Evolutionary conservation across 2,113 vertebrate genomes (phyloP).

Genomic region (Corynorhinus townsendii): DNA sequence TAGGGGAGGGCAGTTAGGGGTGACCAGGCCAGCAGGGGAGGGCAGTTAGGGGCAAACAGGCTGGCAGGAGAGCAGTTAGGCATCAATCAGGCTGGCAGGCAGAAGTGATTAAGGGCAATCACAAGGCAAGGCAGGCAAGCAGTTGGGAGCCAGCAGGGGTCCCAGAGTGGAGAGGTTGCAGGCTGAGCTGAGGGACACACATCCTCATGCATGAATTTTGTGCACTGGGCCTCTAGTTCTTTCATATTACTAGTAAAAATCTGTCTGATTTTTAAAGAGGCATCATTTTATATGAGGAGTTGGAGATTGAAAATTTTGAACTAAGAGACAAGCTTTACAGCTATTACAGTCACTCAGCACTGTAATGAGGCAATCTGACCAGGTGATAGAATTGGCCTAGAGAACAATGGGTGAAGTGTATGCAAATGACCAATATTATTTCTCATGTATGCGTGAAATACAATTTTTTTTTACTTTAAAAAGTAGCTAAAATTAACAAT

Average conservation of each 20-base stretch:
- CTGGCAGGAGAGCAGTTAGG: no score
- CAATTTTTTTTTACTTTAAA: not conserved
- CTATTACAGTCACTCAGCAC: not conserved
- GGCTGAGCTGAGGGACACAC: no score
- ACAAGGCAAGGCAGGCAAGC: no score
- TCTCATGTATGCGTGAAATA: not conserved
- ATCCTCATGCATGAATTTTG: no score
- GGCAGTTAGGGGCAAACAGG: no score
- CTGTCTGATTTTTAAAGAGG: not conserved
- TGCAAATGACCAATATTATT: not conserved
- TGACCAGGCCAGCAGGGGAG: no score
- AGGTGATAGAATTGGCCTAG: not conserved
- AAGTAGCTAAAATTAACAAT: not conserved
- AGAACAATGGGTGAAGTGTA: not conserved
- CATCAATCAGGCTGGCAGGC: no score
- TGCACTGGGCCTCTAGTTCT: not conserved
- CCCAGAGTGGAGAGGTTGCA: no score
- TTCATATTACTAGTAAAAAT: not conserved
- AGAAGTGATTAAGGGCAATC: no score
- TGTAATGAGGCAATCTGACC: not conserved
- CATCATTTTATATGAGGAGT: not conserved
- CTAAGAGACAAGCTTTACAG: not conserved
- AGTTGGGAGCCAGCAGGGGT: no score
- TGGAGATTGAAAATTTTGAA: not conserved
- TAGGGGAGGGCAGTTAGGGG: no score